Percentiles rank a stretch among this genome's conserved stretches.
These are phyloP conservation scores for Pararge aegeria DNA, from an alignment of 1,140 invertebrate species.

Conservation along the genomic window DNA sequence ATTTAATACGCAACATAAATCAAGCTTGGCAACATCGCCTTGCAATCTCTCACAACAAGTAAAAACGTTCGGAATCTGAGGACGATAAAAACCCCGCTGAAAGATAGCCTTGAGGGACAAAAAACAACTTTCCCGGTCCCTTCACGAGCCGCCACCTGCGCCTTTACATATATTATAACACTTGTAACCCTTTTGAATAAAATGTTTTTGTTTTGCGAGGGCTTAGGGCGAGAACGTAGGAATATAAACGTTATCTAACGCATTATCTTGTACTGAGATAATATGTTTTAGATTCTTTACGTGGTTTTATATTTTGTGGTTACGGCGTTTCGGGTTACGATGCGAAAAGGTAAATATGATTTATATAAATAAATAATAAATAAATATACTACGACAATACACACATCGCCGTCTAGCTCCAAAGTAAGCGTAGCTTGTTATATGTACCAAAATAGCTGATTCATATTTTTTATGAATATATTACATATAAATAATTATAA, in stretches of 20 bases:
- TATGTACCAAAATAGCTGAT: too few relatives aligned
- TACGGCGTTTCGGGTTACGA: background rate
- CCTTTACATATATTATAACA: conserved; percentile 31
- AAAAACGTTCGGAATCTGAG: conserved; percentile 23
- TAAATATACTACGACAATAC: too few relatives aligned
- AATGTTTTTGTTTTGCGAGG: conserved; percentile 25
- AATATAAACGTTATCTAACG: background rate
- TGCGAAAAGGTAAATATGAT: too few relatives aligned
- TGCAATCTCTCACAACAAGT: conserved; percentile 1
- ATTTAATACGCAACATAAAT: background rate
- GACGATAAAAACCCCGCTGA: conserved; percentile 32
- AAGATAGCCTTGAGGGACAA: conserved; percentile 31
- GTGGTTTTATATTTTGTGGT: too few relatives aligned
- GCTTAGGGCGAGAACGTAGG: background rate
- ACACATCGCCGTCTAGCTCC: too few relatives aligned
- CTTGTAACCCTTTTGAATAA: conserved; percentile 29
- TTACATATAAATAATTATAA: too few relatives aligned
- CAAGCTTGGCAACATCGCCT: background rate
- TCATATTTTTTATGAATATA: too few relatives aligned
- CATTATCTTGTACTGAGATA: background rate
- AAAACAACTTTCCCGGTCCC: conserved; percentile 30
- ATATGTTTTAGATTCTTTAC: background rate
- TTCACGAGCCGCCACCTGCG: conserved; percentile 26
- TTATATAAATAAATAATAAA: too few relatives aligned
- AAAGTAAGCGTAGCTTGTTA: too few relatives aligned